Conservation (phyloP, 2,113 vertebrate genomes). For the Ammodytes dubius region DNA sequence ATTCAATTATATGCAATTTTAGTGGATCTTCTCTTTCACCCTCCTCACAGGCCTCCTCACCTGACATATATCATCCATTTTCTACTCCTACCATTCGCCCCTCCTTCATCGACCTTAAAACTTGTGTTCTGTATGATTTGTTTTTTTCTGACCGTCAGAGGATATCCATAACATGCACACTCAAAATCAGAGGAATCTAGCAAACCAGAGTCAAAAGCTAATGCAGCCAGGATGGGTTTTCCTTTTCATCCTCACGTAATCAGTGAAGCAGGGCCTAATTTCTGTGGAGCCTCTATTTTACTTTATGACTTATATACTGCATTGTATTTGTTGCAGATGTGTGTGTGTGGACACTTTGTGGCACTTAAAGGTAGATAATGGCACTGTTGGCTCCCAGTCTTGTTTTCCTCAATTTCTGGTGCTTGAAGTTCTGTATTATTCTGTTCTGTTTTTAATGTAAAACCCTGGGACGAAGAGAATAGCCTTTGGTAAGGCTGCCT, state of each 20-base stretch:
- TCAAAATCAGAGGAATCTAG: conserved; percentile 13
- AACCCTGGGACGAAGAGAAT: neutral
- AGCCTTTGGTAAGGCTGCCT: neutral
- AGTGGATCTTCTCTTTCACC: conserved; percentile 45
- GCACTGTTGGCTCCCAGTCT: neutral
- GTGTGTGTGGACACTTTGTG: neutral
- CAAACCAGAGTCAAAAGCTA: conserved; percentile 1
- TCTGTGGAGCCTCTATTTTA: neutral
- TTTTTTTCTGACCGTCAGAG: conserved; percentile 31
- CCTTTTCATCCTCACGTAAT: conserved; percentile 10
- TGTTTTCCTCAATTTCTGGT: neutral
- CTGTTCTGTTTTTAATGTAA: neutral
- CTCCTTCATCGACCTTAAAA: conserved; percentile 19
- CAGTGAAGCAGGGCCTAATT: neutral
- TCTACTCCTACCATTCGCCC: conserved; percentile 14
- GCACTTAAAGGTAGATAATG: neutral
- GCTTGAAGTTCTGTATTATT: neutral
- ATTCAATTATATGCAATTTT: conserved; percentile 25
- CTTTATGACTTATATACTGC: neutral
- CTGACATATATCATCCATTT: conserved; percentile 43
- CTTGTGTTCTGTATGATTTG: conserved; percentile 17
- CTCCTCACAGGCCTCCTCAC: conserved; percentile 48
- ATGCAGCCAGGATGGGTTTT: conserved; percentile 49
- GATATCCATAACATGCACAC: conserved; percentile 22
- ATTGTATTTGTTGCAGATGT: neutral